Percentiles rank a stretch among this genome's conserved stretches.
Conservation (phyloP, 2,888 invertebrate species). For the Bursaphelenchus okinawaensis region DNA sequence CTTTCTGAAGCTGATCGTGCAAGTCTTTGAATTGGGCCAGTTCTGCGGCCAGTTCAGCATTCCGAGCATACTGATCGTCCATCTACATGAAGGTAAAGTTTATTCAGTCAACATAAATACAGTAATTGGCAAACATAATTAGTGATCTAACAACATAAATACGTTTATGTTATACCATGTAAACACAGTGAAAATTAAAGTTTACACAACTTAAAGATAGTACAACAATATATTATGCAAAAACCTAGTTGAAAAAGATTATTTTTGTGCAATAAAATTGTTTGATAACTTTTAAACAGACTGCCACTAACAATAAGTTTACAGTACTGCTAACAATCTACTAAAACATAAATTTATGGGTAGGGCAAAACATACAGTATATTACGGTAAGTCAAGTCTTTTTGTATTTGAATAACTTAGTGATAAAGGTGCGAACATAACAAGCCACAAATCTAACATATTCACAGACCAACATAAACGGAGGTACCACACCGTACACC, state of each 20-base stretch:
- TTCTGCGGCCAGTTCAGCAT: slow-evolving; percentile 42
- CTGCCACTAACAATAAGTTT: too few species aligned
- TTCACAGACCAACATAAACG: neutral
- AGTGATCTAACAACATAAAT: neutral
- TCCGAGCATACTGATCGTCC: slow-evolving; percentile 31
- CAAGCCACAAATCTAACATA: neutral
- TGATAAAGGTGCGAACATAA: neutral
- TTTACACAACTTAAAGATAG: neutral
- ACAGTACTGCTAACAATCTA: too few species aligned
- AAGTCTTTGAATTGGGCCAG: slow-evolving; percentile 26
- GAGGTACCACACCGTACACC: neutral
- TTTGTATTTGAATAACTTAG: neutral
- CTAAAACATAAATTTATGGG: too few species aligned
- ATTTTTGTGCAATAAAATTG: too few species aligned
- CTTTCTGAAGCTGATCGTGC: slow-evolving; percentile 17
- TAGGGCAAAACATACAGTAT: neutral
- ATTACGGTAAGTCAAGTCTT: neutral
- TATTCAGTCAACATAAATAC: neutral
- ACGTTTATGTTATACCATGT: neutral
- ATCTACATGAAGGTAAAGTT: slow-evolving; percentile 24
- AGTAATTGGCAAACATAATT: neutral
- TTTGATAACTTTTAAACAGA: too few species aligned
- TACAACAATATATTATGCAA: neutral
- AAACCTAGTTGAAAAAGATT: too few species aligned
- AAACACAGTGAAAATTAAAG: neutral